phyloP scores from a whole-genome alignment of 2,888 invertebrate genomes.

The Caenorhabditis panamensis region DNA sequence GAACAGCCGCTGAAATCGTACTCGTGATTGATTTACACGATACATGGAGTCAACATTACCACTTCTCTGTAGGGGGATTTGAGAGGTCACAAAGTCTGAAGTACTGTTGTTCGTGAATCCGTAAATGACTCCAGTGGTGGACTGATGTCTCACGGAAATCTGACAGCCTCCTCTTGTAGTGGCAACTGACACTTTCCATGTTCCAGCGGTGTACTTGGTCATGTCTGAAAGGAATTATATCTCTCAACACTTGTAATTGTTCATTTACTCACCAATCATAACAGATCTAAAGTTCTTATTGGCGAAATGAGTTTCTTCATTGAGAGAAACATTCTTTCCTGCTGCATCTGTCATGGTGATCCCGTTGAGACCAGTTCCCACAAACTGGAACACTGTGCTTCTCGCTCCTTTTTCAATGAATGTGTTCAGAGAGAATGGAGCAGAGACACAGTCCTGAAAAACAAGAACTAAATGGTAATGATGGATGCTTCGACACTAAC shows the following conservation, averaged over 20 bases:
- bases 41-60: too few species aligned
- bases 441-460: conserved; percentile 32
- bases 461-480: neutral
- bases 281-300: conserved; percentile 26
- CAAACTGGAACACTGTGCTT: conserved; percentile 27
- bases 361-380: conserved; percentile 25
- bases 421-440: conserved; percentile 13
- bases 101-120: conserved; percentile 30
- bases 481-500: conserved; percentile 1
- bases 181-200: conserved; percentile 19
- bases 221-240: conserved; percentile 12
- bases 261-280: conserved; percentile 32
- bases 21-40: neutral
- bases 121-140: conserved; percentile 23
- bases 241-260: too few species aligned
- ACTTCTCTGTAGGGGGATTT: conserved; percentile 43
- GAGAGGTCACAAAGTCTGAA: conserved; percentile 20
- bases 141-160: conserved; percentile 31
- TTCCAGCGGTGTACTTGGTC: conserved; percentile 11
- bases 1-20: conserved; percentile 5
- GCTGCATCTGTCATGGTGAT: conserved; percentile 12
- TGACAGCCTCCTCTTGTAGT: conserved; percentile 45
- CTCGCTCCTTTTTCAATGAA: conserved; percentile 23
- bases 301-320: neutral
- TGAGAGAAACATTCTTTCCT: conserved; percentile 8